Conservation (phyloP, 2,797 vertebrate genomes). For the Hippocampus kuda region DNA sequence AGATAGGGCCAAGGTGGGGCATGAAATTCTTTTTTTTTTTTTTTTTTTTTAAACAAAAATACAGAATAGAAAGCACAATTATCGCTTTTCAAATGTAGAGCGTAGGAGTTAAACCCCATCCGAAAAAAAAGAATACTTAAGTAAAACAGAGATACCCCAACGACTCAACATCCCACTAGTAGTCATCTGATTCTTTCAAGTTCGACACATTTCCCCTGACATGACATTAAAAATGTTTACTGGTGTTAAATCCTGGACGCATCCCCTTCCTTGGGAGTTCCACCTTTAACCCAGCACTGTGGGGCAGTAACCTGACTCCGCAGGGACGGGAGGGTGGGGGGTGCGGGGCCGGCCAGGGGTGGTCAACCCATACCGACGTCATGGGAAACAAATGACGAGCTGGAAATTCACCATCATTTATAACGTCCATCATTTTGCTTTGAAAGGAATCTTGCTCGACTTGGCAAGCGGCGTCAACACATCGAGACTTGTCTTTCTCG, state of each 20-base stretch:
- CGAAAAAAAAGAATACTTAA: too few species aligned
- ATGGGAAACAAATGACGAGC: not conserved
- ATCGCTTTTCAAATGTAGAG: too few species aligned
- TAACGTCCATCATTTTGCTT: not conserved
- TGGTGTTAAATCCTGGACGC: not conserved
- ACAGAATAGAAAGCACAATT: too few species aligned
- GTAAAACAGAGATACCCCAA: too few species aligned
- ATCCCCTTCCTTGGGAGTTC: not conserved
- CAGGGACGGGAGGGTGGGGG: not conserved
- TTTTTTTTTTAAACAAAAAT: too few species aligned
- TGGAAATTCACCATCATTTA: not conserved
- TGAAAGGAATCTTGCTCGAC: not conserved
- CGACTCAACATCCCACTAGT: too few species aligned
- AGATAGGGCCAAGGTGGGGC: too few species aligned
- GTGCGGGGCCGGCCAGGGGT: not conserved
- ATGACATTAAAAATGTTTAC: not conserved
- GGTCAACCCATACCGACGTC: not conserved
- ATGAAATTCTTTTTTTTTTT: too few species aligned
- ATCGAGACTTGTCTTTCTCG: slow-evolving; percentile 32
- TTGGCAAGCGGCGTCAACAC: slow-evolving; percentile 14
- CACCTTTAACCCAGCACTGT: slow-evolving; percentile 1
- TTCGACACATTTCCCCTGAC: not conserved
- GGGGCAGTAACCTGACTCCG: not conserved
- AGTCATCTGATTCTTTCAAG: not conserved
- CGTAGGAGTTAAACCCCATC: too few species aligned